phyloP scores from a whole-genome alignment of 1,140 invertebrate species.

The Mycetomoellerius zeteki region DNA sequence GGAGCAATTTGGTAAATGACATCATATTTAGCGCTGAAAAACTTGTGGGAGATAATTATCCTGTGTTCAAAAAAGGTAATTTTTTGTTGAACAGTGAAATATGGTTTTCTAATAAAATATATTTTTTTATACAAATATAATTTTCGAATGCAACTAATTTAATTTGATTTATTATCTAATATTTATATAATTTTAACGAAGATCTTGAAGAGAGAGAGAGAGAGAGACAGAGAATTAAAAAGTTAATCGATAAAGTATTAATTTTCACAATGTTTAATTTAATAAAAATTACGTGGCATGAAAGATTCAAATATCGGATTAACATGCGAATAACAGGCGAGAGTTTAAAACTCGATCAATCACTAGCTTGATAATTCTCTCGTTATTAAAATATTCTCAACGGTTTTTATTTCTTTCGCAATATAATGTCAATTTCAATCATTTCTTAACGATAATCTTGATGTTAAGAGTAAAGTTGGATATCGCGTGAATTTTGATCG shows the following conservation, averaged over 20 bases:
- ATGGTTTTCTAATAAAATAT: no score
- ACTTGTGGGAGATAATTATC: no score
- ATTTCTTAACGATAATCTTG: neutral
- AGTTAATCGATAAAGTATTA: neutral
- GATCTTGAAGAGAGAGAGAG: no score
- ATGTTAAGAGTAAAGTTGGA: neutral
- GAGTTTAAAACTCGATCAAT: conserved; percentile 2
- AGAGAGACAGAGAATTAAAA: neutral
- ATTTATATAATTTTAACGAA: neutral
- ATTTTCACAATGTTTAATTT: conserved; percentile 7
- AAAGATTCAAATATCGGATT: neutral
- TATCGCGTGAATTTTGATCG: neutral
- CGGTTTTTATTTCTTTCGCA: neutral
- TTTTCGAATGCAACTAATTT: neutral
- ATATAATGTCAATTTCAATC: neutral
- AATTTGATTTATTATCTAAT: neutral
- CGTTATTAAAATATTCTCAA: neutral
- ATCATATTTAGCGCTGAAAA: no score
- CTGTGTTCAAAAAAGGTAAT: no score
- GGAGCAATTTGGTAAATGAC: no score
- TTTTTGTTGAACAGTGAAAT: no score
- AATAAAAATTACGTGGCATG: neutral
- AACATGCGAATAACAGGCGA: neutral
- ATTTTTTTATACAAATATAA: neutral
- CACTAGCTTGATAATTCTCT: conserved; percentile 1